Evolutionary conservation across 1,140 invertebrate species (phyloP).

Genomic region (Penaeus japonicus): DNA sequence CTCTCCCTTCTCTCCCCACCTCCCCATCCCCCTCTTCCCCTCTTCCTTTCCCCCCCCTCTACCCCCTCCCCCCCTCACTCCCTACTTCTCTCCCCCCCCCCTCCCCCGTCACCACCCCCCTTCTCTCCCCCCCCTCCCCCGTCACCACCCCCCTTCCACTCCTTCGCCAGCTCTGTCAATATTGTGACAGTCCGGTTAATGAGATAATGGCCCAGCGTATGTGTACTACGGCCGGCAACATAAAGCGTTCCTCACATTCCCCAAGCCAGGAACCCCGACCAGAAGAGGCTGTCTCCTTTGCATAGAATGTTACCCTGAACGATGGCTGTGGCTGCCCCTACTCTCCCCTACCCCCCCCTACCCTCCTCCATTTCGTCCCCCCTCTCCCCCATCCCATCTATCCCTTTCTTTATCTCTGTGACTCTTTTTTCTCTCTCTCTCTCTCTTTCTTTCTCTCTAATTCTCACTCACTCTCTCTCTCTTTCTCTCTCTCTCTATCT

Average conservation of each 20-base stretch:
- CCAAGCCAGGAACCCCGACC: background rate
- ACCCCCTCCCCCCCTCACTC: no score
- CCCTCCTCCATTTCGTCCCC: no score
- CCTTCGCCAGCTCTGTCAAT: background rate
- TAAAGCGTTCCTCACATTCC: slow-evolving; percentile 31
- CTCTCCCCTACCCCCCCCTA: no score
- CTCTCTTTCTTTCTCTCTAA: no score
- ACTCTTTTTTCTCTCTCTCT: no score
- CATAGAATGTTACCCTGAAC: background rate
- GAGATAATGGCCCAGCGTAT: background rate
- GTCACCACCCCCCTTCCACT: no score
- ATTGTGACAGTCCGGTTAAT: slow-evolving; percentile 37
- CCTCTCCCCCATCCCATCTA: no score
- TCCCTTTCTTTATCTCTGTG: no score
- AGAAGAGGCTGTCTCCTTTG: background rate
- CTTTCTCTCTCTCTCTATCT: no score
- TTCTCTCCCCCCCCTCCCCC: no score
- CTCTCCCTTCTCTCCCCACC: background rate
- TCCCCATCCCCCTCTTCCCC: background rate
- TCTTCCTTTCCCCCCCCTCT: background rate
- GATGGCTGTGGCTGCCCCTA: background rate
- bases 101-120: background rate
- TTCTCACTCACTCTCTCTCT: no score
- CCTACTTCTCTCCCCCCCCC: background rate
- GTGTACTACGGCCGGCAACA: background rate